Evolutionary conservation across 2,888 invertebrate species (phyloP), one percentile per base, ranked within the genome.

Genomic region (Colletes collaris): DNA sequence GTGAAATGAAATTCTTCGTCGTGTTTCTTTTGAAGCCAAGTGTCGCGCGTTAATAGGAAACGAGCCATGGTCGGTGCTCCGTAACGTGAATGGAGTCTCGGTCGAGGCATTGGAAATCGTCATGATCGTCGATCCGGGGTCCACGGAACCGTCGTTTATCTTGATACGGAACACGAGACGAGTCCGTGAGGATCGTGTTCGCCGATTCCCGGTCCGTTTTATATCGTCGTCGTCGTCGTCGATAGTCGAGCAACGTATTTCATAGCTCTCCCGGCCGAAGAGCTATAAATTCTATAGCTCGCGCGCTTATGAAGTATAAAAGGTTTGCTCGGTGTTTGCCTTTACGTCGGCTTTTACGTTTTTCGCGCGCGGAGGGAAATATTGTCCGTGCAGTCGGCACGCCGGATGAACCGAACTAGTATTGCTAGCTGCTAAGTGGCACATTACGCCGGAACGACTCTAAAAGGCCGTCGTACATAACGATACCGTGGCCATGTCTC

Each of bases 271-370:
- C 60, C 71, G 16, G 37, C 19, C 37, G 40, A 40, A 73, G 64
- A 27, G 79, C 77, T 65, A 83, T 86, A 83, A 85, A 85, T 83
- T 82, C 66, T 53, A 5, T 65, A 7, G 70, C 69, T 63, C 66
- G 60, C 64, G 58, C 79, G 55, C 62, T 81, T 84, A 85, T 80
- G 73, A 85, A 73, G 77, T 80, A 66, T 84, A 82, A 85, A 85
- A 85, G 77, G 70, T 79, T 77, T 77, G 69, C 74, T 65, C 63
- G 60, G 56, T 71, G 74, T 74, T 63, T 67, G 52, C 64, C 40
- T 27, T 27, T 27, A 27, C 27, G 65, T 49, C 50, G 73, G 27
- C 78, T 79, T 84, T 86, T 82, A 84, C 65, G 86, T 63, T 68
- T 16, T 16, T 16, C 16, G 16, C 63, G 58, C 69, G 53, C 46